phyloP scores from a whole-genome alignment of 2,888 invertebrate species.

The Ligdia adustata region DNA sequence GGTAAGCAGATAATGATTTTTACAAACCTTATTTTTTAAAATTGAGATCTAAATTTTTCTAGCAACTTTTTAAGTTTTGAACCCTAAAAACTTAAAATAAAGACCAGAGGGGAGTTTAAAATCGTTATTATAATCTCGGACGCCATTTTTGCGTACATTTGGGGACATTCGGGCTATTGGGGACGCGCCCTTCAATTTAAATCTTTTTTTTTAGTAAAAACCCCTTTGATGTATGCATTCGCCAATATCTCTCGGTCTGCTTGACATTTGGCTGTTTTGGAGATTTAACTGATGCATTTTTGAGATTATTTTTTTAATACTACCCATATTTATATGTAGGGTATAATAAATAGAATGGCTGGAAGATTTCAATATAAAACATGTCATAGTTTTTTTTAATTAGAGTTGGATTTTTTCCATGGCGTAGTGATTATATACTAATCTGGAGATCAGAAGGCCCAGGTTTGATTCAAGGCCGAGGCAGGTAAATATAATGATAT shows the following conservation, averaged over 20 bases:
- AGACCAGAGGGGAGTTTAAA: conserved; percentile 73
- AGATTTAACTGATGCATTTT: conserved; percentile 78
- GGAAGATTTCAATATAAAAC: neutral
- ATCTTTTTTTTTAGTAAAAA: conserved; percentile 76
- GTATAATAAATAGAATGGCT: neutral
- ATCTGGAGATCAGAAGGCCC: no score
- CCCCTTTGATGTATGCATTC: conserved; percentile 82
- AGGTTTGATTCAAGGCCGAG: no score
- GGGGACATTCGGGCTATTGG: conserved; percentile 37
- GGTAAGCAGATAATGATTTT: no score
- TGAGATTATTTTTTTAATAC: conserved; percentile 74
- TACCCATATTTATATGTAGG: conserved; percentile 13
- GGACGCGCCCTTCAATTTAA: conserved; percentile 82
- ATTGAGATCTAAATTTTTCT: neutral
- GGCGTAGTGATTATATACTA: no score
- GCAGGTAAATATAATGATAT: no score
- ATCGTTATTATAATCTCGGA: conserved; percentile 84
- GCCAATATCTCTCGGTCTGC: conserved; percentile 77
- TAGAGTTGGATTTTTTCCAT: no score
- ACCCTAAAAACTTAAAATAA: conserved; percentile 61
- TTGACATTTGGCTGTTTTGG: conserved; percentile 78
- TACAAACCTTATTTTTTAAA: neutral
- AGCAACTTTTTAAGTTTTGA: neutral
- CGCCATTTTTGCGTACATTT: conserved; percentile 69
- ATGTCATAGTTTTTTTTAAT: no score